Percentiles rank a stretch among this genome's conserved stretches.
These are phyloP conservation scores for Hirtodrosophila duncani DNA, from an alignment of 2,888 invertebrate genomes.

Conservation along the genomic window DNA sequence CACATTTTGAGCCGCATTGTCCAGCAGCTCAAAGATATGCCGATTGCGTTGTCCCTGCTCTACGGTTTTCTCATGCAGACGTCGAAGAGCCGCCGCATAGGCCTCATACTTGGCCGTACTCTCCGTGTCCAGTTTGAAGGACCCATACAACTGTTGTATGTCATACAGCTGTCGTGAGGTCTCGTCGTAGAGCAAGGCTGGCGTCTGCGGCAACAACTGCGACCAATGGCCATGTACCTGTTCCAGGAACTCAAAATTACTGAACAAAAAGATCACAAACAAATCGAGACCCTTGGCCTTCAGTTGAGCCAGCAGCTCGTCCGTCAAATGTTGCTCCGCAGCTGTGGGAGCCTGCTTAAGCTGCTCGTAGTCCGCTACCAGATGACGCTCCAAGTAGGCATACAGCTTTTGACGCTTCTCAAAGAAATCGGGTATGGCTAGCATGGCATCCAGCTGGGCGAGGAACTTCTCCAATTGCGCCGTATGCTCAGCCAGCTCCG, in stretches of 20 bases:
- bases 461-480: constrained; percentile 42
- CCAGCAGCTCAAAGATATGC: constrained; percentile 69
- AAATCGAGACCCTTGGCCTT: constrained; percentile 67
- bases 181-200: constrained; percentile 40
- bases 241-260: constrained; percentile 73
- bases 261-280: constrained; percentile 68
- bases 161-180: constrained; percentile 47
- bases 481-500: constrained; percentile 25
- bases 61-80: constrained; percentile 51
- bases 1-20: constrained; percentile 69
- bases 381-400: constrained; percentile 56
- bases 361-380: constrained; percentile 51
- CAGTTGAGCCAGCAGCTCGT: constrained; percentile 53
- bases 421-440: constrained; percentile 60
- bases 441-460: constrained; percentile 56
- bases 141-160: constrained; percentile 55
- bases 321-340: constrained; percentile 47
- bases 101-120: constrained; percentile 61
- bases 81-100: constrained; percentile 49
- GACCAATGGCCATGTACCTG: constrained; percentile 65
- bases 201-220: constrained; percentile 43
- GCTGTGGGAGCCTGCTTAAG: constrained; percentile 18
- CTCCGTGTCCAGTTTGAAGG: constrained; percentile 69
- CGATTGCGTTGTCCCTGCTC: constrained; percentile 43
- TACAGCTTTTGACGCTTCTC: constrained; percentile 69